phyloP scores from a whole-genome alignment of 2,797 vertebrate genomes.

The Cynopterus sphinx region DNA sequence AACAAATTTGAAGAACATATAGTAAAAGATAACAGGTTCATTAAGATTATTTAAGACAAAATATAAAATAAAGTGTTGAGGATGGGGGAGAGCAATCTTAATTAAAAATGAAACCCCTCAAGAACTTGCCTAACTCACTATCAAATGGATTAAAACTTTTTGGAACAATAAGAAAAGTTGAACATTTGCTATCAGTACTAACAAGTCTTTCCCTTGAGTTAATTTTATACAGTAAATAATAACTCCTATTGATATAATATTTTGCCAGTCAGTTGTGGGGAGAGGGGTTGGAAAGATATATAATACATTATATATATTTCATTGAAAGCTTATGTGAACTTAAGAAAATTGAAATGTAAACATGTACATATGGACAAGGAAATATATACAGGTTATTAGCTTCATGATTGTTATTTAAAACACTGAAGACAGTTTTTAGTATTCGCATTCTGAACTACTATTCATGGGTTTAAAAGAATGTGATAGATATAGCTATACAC shows the following conservation, averaged over 20 bases:
- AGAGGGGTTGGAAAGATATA: not conserved
- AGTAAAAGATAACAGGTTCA: not conserved
- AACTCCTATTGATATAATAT: not conserved
- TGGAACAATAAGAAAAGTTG: constrained; percentile 26
- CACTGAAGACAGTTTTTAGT: not conserved
- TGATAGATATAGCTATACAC: not conserved
- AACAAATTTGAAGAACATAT: not conserved
- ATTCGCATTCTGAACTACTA: not conserved
- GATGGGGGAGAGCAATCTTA: not conserved
- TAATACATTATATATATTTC: not conserved
- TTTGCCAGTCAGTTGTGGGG: not conserved
- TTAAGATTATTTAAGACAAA: constrained; percentile 16
- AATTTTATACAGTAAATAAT: not conserved
- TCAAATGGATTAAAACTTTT: constrained; percentile 1
- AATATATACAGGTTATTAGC: not conserved
- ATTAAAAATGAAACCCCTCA: constrained; percentile 6
- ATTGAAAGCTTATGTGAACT: not conserved
- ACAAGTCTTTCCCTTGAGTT: not conserved
- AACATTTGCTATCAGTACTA: not conserved
- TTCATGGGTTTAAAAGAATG: not conserved
- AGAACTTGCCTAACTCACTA: not conserved
- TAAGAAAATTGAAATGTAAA: constrained; percentile 17
- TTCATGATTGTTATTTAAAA: constrained; percentile 31
- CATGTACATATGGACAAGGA: not conserved
- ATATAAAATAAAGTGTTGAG: not conserved